Conservation (phyloP, 2,888 invertebrate species). For the Mythimna pallens region DNA sequence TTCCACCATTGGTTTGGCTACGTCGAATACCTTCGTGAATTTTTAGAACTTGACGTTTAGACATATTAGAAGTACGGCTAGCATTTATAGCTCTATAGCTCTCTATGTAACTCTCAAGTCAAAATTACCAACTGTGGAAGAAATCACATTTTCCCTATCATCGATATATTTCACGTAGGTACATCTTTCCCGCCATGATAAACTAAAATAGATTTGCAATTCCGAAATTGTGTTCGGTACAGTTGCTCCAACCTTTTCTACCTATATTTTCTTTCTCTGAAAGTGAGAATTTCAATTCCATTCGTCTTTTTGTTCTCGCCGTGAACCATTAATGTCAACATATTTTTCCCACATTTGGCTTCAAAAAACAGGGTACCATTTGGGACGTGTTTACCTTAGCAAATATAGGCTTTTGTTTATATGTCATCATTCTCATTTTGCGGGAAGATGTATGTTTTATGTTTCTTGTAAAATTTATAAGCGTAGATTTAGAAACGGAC, state of each 20-base stretch:
- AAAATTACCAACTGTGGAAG: neutral
- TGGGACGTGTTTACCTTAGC: conserved; percentile 55
- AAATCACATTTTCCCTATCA: conserved; percentile 25
- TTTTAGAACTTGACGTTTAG: too few species aligned
- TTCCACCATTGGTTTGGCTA: too few species aligned
- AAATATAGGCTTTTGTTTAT: conserved; percentile 54
- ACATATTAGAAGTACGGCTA: too few species aligned
- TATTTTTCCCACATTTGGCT: conserved; percentile 56
- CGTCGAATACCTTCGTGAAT: too few species aligned
- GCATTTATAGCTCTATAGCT: too few species aligned
- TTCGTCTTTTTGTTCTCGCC: conserved; percentile 46
- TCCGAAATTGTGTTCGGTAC: conserved; percentile 53
- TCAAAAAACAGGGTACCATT: conserved; percentile 52
- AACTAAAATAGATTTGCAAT: conserved; percentile 58
- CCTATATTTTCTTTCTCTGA: conserved; percentile 17
- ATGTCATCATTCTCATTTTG: conserved; percentile 57
- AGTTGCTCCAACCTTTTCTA: conserved; percentile 30
- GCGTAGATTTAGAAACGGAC: conserved; percentile 12
- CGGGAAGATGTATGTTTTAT: conserved; percentile 48
- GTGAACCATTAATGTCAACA: conserved; percentile 61
- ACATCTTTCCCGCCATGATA: conserved; percentile 21
- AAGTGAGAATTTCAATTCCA: conserved; percentile 59
- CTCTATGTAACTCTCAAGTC: too few species aligned
- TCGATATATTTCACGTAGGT: conserved; percentile 10
- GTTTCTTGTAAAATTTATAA: conserved; percentile 41